These are phyloP conservation scores for Procavia capensis DNA, from an alignment of 2,113 vertebrate genomes.

Conservation along the genomic window DNA sequence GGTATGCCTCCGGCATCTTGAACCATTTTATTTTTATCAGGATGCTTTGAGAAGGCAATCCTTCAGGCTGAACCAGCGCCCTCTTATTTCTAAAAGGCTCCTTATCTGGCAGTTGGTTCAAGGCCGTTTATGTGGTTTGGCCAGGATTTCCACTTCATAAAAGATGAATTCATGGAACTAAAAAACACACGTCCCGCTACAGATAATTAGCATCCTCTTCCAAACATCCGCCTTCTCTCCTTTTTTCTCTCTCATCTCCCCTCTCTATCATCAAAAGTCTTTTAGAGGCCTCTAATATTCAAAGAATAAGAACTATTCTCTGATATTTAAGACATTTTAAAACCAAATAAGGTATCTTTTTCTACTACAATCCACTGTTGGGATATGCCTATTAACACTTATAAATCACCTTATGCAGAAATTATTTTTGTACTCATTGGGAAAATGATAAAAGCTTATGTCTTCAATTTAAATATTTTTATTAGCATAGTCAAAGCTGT, in stretches of 20 bases:
- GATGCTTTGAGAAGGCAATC: background rate
- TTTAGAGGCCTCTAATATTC: background rate
- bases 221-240: background rate
- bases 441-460: background rate
- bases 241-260: constrained; percentile 45
- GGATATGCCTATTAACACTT: background rate
- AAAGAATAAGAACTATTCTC: constrained; percentile 36
- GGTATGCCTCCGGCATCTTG: constrained; percentile 42
- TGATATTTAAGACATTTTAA: background rate
- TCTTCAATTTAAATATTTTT: constrained; percentile 32
- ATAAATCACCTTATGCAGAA: background rate
- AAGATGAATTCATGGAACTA: constrained; percentile 39
- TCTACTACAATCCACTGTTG: background rate
- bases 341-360: background rate
- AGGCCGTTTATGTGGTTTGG: constrained; percentile 63
- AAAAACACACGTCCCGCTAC: constrained; percentile 59
- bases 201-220: constrained; percentile 51
- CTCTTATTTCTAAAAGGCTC: background rate
- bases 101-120: constrained; percentile 57
- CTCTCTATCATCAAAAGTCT: background rate
- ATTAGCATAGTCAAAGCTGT: background rate
- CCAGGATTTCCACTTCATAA: constrained; percentile 51
- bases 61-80: background rate
- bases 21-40: constrained; percentile 32
- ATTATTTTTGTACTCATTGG: background rate